Conservation (phyloP, 2,113 vertebrate genomes). For the Glaucidium brasilianum region DNA sequence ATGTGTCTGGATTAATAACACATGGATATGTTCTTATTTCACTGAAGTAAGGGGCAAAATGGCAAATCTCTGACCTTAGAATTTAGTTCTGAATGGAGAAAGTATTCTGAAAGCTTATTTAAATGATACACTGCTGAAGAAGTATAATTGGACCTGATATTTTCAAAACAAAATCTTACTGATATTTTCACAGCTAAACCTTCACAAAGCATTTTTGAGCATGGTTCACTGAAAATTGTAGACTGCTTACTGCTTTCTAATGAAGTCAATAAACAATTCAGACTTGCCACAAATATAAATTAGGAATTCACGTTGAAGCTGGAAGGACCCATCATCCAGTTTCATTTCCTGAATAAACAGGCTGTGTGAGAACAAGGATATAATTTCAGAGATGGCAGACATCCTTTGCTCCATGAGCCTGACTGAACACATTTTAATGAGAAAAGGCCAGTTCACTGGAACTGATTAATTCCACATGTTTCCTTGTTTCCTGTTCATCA, state of each 20-base stretch:
- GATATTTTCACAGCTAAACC: neutral
- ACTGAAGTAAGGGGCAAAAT: neutral
- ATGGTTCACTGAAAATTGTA: neutral
- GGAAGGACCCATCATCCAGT: neutral
- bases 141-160: neutral
- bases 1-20: neutral
- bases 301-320: neutral
- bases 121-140: neutral
- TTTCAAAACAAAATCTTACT: neutral
- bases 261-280: neutral
- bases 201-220: neutral
- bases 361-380: conserved; percentile 24
- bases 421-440: conserved; percentile 14
- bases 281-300: neutral
- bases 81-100: neutral
- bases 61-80: neutral
- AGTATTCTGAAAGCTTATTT: neutral
- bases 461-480: neutral
- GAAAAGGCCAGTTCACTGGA: conserved; percentile 14
- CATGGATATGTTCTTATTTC: neutral
- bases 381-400: neutral
- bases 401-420: neutral
- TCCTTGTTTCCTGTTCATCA: neutral
- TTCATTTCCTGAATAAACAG: conserved; percentile 7
- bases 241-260: neutral